Evolutionary conservation across 2,113 vertebrate genomes (phyloP), one percentile per base, ranked within the genome.

Genomic region (Martes martes): DNA sequence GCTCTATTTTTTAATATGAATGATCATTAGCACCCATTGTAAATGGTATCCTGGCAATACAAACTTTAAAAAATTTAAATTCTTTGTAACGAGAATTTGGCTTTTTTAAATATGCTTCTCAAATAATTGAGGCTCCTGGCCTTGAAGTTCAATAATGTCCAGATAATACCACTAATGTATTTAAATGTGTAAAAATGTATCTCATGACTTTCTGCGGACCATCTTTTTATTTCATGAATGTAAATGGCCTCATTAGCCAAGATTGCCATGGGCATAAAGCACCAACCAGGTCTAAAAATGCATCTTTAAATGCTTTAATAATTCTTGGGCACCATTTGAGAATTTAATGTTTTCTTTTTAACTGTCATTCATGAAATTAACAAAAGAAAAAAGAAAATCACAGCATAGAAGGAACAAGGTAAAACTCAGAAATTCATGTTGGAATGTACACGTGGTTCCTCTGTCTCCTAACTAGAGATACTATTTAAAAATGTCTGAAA

Each of bases 221-320:
- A 61, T 73, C 47, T 98, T 98, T 96, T 63, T 61, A 95, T 97
- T 98, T 97, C 95, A 94, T 96, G 94, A 97, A 94, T 98, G 95
- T 93, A 98, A 95, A 97, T 96, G 28, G 15, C 69, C 94, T 98
- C 92, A 97, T 97, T 98, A 97, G 45, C 96, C 93, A 95, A 55
- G 69, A 98, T 87, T 95, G 95, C 28, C 76, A 86, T 1, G 14
- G 79, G 79, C 88, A 96, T 86, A 84, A 98, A 97, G 85, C 79
- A 97, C 90, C 76, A 96, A 39, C 73, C 73, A 74, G 14, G 91
- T 57, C 10, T 81, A 97, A 59, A 83, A 96, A 93, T 93, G 63
- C 92, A 52, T 95, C 98, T 97, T 78, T 95, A 91, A 98, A 95
- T 11, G 74, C 96, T 98, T 98, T 97, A 39, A 82, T 92, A 88